A percentile compares a stretch with the other conserved stretches of the same genome.
phyloP scores from a whole-genome alignment of 1,140 invertebrate species.

The Neelides sp. region DNA sequence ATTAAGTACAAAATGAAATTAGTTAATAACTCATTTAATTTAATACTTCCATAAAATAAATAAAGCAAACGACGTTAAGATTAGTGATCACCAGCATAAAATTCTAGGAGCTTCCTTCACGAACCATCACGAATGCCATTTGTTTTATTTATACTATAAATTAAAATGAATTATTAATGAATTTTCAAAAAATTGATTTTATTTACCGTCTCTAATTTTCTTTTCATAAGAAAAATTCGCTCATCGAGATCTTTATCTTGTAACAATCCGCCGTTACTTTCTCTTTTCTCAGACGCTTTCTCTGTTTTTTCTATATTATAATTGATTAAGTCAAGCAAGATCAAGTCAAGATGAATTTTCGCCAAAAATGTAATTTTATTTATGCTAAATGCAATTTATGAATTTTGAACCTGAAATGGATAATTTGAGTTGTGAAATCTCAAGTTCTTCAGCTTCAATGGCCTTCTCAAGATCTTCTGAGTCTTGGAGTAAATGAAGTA shows the following conservation, averaged over 20 bases:
- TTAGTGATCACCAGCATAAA: not conserved
- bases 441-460: constrained; percentile 4
- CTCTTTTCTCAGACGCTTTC: constrained; percentile 1
- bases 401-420: too few species aligned
- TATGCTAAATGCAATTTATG: too few species aligned
- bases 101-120: not conserved
- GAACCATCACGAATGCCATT: not conserved
- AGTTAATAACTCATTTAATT: not conserved
- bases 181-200: not conserved
- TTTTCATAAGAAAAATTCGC: constrained; percentile 15
- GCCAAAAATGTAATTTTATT: too few species aligned
- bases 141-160: not conserved
- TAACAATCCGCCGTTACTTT: constrained; percentile 5
- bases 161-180: not conserved
- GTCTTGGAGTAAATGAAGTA: too few species aligned
- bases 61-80: too few species aligned
- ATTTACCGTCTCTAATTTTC: constrained; percentile 28
- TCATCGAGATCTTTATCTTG: constrained; percentile 13
- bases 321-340: too few species aligned
- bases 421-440: too few species aligned
- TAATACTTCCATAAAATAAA: not conserved
- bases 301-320: constrained; percentile 22
- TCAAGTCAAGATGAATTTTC: too few species aligned
- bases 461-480: not conserved
- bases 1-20: not conserved